Base-by-base conservation (phyloP, 2,888 invertebrate species). In the Tortricodes alternella region DNA sequence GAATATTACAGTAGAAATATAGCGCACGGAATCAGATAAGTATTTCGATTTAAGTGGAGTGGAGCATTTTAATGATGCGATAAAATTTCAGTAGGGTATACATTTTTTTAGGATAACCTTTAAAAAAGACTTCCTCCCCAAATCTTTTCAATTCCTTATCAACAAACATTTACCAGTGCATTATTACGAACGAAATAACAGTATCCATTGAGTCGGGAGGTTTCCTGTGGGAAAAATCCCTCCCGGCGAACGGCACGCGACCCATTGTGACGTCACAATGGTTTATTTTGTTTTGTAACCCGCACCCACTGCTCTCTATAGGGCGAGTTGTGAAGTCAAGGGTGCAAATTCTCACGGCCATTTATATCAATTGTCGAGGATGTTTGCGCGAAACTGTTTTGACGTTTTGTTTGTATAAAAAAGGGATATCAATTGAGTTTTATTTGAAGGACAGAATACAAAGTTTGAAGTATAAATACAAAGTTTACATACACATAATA, bases 181-280 rank as follows among this genome's bases (percentile, higher is more conserved):
- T 46, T 46, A 19, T 32, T 32, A 32, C 44, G 32, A 46, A 39
- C 53, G 38, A 53, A 46, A 53, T 53, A 53, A 39, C 39, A 46
- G 38, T 39, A 23, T 13, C 46, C 53, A 48, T 46, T 53, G 11
- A 16, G 23, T 9, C 19, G 27, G 35, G 21, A 55, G 48, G 48
- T 19, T 55, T 49, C 41, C 48, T 48, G 48, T 53, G 39, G 53
- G 55, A 55, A 48, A 43, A 18, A 39, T 41, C 39, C 23, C 53
- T 27, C 48, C 19, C 34, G 11, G 11, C 38, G n/a, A 21, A 29
- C 49, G 56, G 49, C 56, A 56, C 56, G 56, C 49, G 56, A 37
- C 52, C 23, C 37, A 44, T 48, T 41, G 44, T 50, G 55, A 55
- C 56, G 50, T 50, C 49, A 56, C 56, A 50, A 50, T 56, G 32